Base-by-base conservation (phyloP, 2,888 invertebrate species). In the Beris chalybata region DNA sequence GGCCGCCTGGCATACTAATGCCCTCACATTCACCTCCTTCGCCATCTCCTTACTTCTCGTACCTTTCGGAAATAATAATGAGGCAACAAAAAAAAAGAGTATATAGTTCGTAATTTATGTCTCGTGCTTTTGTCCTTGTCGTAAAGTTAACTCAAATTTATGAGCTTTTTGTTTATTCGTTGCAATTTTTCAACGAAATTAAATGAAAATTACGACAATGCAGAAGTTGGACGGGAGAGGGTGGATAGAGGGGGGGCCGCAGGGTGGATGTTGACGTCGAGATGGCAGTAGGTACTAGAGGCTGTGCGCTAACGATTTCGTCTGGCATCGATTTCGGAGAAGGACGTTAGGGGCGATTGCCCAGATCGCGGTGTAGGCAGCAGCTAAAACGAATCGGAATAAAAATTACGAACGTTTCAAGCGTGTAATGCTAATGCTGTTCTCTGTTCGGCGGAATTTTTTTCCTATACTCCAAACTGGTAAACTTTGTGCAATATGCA, bases 51-150 rank as follows among this genome's bases (percentile, higher is more conserved):
- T 38, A 38, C 9, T 38, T 38, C 3, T 38, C 9, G 13, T 59
- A 59, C 58, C 61, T 50, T 61, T 52, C 43, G 12, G 48, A 44
- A 52, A 61, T 61, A 61, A 61, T 61, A 61, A 30, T 61, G 61
- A 61, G 44, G 22, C 22, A 22, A 22, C 22, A 22, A 22, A 22
- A 38, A 61, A 61, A 52, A 61, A 59, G n/a, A 38, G 61, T 61
- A 61, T 3, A 38, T 38, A 38, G 32, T 52, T 52, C 61, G 61
- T 61, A 52, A 61, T 61, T 69, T 69, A 67, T 69, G 67, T 69
- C 69, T 69, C 67, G 67, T 65, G 65, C 69, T 67, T 67, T 69
- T 69, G 69, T 69, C 69, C 69, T 69, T 69, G 69, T 69, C 69
- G 65, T 67, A 63, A 67, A 69, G 67, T 65, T 69, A 66, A 64